A percentile compares a stretch with the other conserved stretches of the same genome.
These are phyloP conservation scores for Drosophila percnosoma DNA, from an alignment of 2,888 invertebrate species.

Conservation along the genomic window DNA sequence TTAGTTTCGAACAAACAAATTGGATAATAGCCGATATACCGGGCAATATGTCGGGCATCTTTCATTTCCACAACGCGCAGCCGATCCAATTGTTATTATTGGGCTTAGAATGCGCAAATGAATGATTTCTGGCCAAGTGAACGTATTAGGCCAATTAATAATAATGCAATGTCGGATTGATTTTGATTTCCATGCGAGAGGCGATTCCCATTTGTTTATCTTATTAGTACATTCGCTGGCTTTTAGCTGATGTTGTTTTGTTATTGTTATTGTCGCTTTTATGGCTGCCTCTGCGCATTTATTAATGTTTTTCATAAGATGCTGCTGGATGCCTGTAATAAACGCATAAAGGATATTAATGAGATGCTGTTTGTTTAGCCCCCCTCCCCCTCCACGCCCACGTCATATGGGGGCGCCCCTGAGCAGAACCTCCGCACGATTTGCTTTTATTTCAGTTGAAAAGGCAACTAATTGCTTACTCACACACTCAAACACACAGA, in stretches of 20 bases:
- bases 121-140: conserved; percentile 46
- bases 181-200: conserved; percentile 48
- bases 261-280: conserved; percentile 9
- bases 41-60: conserved; percentile 1
- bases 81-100: conserved; percentile 3
- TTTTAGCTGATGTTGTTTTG: conserved; percentile 7
- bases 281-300: conserved; percentile 50
- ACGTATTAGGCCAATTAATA: conserved; percentile 65
- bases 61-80: neutral
- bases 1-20: neutral
- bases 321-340: conserved; percentile 64
- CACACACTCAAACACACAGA: conserved; percentile 37
- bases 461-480: conserved; percentile 78
- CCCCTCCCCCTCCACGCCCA: neutral
- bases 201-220: conserved; percentile 47
- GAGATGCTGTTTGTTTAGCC: conserved; percentile 68
- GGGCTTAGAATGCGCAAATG: conserved; percentile 53
- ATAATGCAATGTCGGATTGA: conserved; percentile 69
- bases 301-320: conserved; percentile 70
- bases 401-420: neutral
- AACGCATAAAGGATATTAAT: conserved; percentile 79
- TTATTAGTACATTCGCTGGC: conserved; percentile 53
- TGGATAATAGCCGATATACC: neutral
- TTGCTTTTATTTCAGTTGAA: conserved; percentile 76
- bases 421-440: conserved; percentile 51